phyloP scores from a whole-genome alignment of 2,113 vertebrate species.

The Dasypus novemcinctus region DNA sequence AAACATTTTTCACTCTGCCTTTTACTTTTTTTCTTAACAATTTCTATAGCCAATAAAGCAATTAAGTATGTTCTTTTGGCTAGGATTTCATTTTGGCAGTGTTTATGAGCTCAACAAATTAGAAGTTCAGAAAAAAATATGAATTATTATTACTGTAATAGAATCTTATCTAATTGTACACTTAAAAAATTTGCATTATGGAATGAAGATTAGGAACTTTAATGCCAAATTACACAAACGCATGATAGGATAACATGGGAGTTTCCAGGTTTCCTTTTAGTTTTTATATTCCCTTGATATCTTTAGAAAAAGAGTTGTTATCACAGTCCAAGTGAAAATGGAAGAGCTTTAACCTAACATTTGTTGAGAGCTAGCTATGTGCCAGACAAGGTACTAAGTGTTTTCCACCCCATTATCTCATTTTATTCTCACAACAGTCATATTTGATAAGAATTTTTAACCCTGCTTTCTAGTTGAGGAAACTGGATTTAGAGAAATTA shows the following conservation, averaged over 20 bases:
- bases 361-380: neutral
- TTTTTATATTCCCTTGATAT: neutral
- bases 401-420: neutral
- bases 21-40: constrained; percentile 43
- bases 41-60: neutral
- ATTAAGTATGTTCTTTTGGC: neutral
- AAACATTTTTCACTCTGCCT: neutral
- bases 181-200: neutral
- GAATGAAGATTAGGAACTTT: neutral
- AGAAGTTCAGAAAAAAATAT: neutral
- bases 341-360: neutral
- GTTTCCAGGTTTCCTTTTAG: neutral
- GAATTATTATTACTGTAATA: neutral
- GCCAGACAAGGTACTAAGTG: neutral
- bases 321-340: neutral
- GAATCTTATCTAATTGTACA: neutral
- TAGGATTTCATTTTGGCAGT: constrained; percentile 56
- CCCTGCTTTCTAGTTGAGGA: neutral
- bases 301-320: constrained; percentile 8
- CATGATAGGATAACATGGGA: neutral
- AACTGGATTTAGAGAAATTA: neutral
- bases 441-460: neutral
- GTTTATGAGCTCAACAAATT: neutral
- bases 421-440: neutral
- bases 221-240: constrained; percentile 24